Base-by-base conservation (phyloP, 1,140 invertebrate species). In the Orchesella cincta region DNA sequence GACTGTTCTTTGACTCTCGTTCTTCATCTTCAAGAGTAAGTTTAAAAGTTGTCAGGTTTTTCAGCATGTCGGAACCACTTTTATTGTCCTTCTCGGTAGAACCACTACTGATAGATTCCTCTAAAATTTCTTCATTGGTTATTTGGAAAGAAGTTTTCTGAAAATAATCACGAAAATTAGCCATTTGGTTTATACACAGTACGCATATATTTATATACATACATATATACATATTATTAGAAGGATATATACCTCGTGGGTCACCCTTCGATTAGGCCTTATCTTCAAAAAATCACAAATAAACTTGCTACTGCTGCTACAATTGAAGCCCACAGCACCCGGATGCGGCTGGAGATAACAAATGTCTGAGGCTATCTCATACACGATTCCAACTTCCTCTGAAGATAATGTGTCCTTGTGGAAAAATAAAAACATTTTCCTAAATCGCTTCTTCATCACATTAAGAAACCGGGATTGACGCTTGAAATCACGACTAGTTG, bases 1-100 rank as follows among this genome's bases (percentile, higher is more conserved):
- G 76, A 26, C 39, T 72, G 39, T 73, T 74, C 62, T 76, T 80
- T 20, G 81, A 77, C 52, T 80, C 77, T 62, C 78, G 78, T 52
- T 82, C 81, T 35, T 75, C 71, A 20, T 82, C 81, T 67, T 82
- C 79, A 1, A 82, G 14, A 2, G 78, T 82, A n/a, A 82, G 36
- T 74, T 82, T 82, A 70, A 82, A 82, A 2, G 81, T 82, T 1
- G 81, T 82, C 33, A 82, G 52, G 52, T 73, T 75, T 23, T 62
- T 76, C 1, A 80, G 67, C 20, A 79, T 46, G 26, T 80, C 75
- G 12, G 18, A 20, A 29, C 34, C 14, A 16, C 31, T 52, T n/a
- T 51, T 57, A 3, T 20, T 28, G 16, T 51, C 34, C 18, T 34
- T 23, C 26, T 57, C 29, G 5, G 5, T 51, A 20, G 5, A 36